These are phyloP conservation scores for Rhogogaster chlorosoma DNA, from an alignment of 2,888 invertebrate species.

Conservation along the genomic window DNA sequence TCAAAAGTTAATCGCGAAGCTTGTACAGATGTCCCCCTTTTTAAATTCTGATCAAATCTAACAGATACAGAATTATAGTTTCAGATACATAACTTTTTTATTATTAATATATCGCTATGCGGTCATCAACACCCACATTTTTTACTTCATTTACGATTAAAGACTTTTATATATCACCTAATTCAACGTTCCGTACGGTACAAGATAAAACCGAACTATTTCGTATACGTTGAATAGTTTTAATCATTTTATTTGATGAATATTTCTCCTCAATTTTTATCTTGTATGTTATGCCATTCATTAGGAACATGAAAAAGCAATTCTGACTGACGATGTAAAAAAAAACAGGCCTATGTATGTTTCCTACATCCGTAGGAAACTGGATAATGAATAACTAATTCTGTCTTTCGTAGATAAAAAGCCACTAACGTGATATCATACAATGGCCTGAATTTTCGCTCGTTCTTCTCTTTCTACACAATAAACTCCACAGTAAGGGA, in stretches of 20 bases:
- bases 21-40: neutral
- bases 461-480: neutral
- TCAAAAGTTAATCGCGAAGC: neutral
- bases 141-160: neutral
- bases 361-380: neutral
- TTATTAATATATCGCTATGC: neutral
- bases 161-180: neutral
- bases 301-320: neutral
- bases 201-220: neutral
- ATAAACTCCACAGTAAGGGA: neutral
- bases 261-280: neutral
- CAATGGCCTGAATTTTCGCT: neutral
- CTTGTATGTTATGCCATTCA: neutral
- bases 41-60: neutral
- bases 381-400: neutral
- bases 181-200: neutral
- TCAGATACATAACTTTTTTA: neutral
- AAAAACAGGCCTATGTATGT: neutral
- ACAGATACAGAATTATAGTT: conserved; percentile 3
- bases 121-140: neutral
- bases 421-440: neutral
- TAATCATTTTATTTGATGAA: neutral
- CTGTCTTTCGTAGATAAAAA: neutral
- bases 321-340: neutral
- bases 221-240: neutral